These are phyloP conservation scores for Zingel zingel DNA, from an alignment of 2,113 vertebrate genomes.

Conservation along the genomic window DNA sequence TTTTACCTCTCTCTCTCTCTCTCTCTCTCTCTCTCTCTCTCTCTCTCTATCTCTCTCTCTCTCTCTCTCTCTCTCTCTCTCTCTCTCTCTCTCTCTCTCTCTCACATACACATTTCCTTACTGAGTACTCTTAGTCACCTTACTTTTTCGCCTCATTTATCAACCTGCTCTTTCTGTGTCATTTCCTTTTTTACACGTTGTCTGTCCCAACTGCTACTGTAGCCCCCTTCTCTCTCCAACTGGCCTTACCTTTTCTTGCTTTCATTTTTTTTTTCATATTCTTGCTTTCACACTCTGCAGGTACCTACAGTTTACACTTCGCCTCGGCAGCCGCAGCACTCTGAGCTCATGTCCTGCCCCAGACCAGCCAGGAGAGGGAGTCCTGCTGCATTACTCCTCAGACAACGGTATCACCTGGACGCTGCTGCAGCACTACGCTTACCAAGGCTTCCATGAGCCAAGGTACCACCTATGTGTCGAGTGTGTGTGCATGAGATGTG, in stretches of 20 bases:
- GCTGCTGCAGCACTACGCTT: slow-evolving; percentile 94
- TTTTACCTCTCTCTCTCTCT: slow-evolving; percentile 21
- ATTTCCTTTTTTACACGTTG: background rate
- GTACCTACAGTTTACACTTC: slow-evolving; percentile 96
- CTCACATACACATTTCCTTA: background rate
- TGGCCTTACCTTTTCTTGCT: background rate
- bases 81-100: background rate
- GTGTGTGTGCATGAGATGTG: slow-evolving; percentile 1
- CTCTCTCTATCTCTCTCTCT: background rate
- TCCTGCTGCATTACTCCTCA: slow-evolving; percentile 95
- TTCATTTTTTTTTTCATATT: background rate
- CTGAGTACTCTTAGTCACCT: slow-evolving; percentile 35
- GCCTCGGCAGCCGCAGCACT: slow-evolving; percentile 94
- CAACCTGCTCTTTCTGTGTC: slow-evolving; percentile 31
- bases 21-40: no score
- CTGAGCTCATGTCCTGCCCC: slow-evolving; percentile 96
- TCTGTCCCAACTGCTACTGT: background rate
- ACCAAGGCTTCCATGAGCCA: slow-evolving; percentile 96
- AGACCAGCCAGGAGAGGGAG: slow-evolving; percentile 95
- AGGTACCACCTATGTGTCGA: slow-evolving; percentile 83
- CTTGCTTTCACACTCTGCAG: slow-evolving; percentile 72
- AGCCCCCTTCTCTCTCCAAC: background rate
- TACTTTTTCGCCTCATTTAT: slow-evolving; percentile 32
- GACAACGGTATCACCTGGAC: slow-evolving; percentile 99
- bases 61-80: background rate